Conservation (phyloP, 35 echinoderm and acorn worm genomes). For the Apostichopus japonicus region DNA sequence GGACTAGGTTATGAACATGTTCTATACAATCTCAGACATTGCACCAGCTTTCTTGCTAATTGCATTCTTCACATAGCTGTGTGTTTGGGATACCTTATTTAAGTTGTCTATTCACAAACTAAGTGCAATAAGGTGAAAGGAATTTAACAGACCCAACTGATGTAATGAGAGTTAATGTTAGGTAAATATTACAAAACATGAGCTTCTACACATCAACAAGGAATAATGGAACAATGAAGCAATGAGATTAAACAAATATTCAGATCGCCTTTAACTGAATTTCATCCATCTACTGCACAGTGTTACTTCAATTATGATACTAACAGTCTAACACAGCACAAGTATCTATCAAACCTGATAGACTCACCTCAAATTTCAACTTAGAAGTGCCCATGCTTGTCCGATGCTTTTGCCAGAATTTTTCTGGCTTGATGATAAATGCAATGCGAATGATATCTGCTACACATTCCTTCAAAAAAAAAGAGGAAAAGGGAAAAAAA, state of each 20-base stretch:
- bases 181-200: too few relatives aligned
- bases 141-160: too few relatives aligned
- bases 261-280: too few relatives aligned
- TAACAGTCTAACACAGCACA: not conserved
- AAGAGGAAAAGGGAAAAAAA: not conserved
- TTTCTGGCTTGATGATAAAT: constrained; percentile 97
- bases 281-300: too few relatives aligned
- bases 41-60: too few relatives aligned
- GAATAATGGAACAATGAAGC: not conserved
- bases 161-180: too few relatives aligned
- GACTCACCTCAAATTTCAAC: constrained; percentile 96
- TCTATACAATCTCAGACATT: not conserved
- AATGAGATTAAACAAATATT: too few relatives aligned
- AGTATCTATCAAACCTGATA: not conserved
- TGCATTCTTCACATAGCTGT: too few relatives aligned
- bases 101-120: too few relatives aligned
- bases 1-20: not conserved
- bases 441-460: constrained; percentile 85
- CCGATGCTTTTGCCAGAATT: constrained; percentile 98
- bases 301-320: too few relatives aligned
- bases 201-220: not conserved
- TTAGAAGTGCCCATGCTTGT: constrained; percentile 95
- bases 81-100: too few relatives aligned
- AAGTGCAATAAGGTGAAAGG: too few relatives aligned
- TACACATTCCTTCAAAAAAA: constrained; percentile 81